Base-by-base conservation (phyloP, 2,113 vertebrate genomes). In the Plecotus auritus region DNA sequence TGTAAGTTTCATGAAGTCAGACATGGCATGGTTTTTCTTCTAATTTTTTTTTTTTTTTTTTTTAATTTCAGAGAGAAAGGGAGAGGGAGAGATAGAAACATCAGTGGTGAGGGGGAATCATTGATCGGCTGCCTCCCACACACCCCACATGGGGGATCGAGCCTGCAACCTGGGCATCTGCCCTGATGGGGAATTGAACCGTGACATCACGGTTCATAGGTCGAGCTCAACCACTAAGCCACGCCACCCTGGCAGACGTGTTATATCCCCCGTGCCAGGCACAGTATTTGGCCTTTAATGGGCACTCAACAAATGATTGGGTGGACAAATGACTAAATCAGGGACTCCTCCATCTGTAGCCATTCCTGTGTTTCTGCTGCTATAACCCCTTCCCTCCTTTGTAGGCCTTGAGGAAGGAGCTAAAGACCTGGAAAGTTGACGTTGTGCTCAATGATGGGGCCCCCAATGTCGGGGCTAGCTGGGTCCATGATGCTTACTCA, bases 391-490 rank as follows among this genome's bases (percentile, higher is more conserved):
- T 4, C 96, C 5, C 20, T 28, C 17, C 23, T 13, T 1, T 11
- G 12, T 92, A 99, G 99, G 98, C 99, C n/a, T 90, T 99, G 81
- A 98, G 98, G 88, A 99, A 99, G 97, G 99, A 99, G 96, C 98
- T 99, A 93, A 99, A 99, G 97, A 99, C 99, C 0, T 99, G 99
- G 99, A 99, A 99, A 94, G 99, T 99, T 85, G 99, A 99, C 0
- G 99, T 99, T 69, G 99, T 99, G 72, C 98, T 99, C 66, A 99
- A 99, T 1, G 99, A 99, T 0, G 99, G 99, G 12, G 99, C 99
- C 0, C 99, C 99, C 18, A 99, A 99, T 0, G 99, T 99, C 1
- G 99, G 99, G 73, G 98, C 99, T 37, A 99, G 99, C 98, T 99
- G 99, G 99, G 98, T 98, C 85, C 98, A 99, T 2, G 99, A 99